A percentile compares a stretch with the other conserved stretches of the same genome.
Evolutionary conservation across 92 coral and sea anemone genomes (phyloP).

Genomic region (Porites divaricata): DNA sequence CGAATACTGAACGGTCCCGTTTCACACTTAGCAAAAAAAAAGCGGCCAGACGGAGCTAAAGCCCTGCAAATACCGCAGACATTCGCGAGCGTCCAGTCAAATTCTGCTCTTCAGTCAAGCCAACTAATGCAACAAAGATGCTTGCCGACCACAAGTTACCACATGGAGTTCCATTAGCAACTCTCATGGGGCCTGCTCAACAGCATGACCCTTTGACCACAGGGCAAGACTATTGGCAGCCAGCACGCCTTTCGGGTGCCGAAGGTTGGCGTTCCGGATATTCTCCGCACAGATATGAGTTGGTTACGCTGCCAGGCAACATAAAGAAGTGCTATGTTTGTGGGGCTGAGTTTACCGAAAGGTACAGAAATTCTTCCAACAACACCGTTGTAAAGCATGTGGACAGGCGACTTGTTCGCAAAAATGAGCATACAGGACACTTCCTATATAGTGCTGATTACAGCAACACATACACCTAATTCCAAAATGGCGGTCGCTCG

Average conservation of each 20-base stretch:
- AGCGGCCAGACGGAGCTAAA: too few relatives aligned
- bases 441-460: constrained; percentile 32
- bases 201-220: constrained; percentile 11
- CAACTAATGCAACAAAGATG: constrained; percentile 11
- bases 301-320: constrained; percentile 23
- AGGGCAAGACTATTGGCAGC: constrained; percentile 2
- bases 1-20: too few relatives aligned
- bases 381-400: constrained; percentile 18
- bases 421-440: constrained; percentile 17
- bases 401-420: constrained; percentile 32
- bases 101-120: constrained; percentile 17
- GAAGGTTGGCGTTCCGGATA: constrained; percentile 33
- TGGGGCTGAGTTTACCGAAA: constrained; percentile 31
- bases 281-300: constrained; percentile 24
- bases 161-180: constrained; percentile 25
- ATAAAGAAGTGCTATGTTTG: constrained; percentile 45
- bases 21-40: too few relatives aligned
- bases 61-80: constrained; percentile 26
- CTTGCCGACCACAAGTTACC: constrained; percentile 34
- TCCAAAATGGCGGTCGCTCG: too few relatives aligned
- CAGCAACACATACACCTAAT: constrained; percentile 36
- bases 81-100: constrained; percentile 21
- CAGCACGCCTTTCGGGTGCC: constrained; percentile 4
- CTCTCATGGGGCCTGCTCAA: constrained; percentile 27
- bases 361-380: constrained; percentile 17